A percentile compares a stretch with the other conserved stretches of the same genome.
Conservation (phyloP, 2,888 invertebrate species). For the Tinea semifulvella region DNA sequence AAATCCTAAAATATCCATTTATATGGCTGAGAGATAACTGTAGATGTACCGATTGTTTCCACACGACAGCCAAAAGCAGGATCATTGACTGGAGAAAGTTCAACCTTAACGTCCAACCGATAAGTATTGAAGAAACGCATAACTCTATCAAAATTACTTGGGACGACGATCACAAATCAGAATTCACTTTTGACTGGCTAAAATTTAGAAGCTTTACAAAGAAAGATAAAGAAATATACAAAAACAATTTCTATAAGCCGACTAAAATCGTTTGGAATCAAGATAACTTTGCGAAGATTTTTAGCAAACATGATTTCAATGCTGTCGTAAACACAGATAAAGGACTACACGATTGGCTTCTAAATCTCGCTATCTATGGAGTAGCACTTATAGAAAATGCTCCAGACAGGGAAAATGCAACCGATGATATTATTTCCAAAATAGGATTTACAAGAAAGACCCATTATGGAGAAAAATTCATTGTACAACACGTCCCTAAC, state of each 20-base stretch:
- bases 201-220: constrained; percentile 63
- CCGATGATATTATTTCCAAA: constrained; percentile 66
- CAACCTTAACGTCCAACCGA: constrained; percentile 56
- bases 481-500: constrained; percentile 71
- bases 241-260: constrained; percentile 60
- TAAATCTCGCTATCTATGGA: constrained; percentile 70
- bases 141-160: constrained; percentile 59
- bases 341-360: constrained; percentile 64
- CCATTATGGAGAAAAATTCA: constrained; percentile 77
- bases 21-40: constrained; percentile 81
- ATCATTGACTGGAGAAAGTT: constrained; percentile 70
- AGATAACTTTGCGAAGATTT: constrained; percentile 52
- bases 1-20: constrained; percentile 63
- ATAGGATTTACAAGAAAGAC: constrained; percentile 76
- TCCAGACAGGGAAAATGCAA: constrained; percentile 61
- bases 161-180: constrained; percentile 70
- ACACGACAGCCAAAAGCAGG: constrained; percentile 67
- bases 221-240: constrained; percentile 51
- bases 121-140: constrained; percentile 31
- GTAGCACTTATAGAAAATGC: constrained; percentile 70
- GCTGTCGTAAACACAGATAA: constrained; percentile 55
- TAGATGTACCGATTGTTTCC: constrained; percentile 72
- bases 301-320: constrained; percentile 57
- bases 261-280: constrained; percentile 62
- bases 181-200: constrained; percentile 67